Base-by-base conservation (phyloP, 2,888 invertebrate genomes). In the Bugulina stolonifera region DNA sequence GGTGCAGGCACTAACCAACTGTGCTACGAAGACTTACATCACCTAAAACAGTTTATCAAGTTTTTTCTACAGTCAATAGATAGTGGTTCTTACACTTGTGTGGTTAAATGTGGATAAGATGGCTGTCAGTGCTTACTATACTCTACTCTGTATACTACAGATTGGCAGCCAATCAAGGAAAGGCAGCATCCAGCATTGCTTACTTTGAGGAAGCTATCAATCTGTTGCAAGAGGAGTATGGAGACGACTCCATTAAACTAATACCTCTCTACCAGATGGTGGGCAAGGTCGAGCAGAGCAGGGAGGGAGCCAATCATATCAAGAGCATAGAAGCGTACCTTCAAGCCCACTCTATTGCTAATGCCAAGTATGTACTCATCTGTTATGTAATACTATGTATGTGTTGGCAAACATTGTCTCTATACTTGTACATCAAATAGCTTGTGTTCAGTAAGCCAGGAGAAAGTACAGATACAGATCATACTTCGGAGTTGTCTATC, bases 311-410 rank as follows among this genome's bases (percentile, higher is more conserved):
- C 35, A 81, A 83, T 76, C 80, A 81, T 72, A 80, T 81, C 70
- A 80, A 79, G 72, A 80, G 80, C 18, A 80, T 82, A 35, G 79
- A 81, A 27, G 76, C 81, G 72, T 81, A 78, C 73, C 78, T 81
- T n/a, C 81, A 81, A 72, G 83, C 83, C 1, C 82, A 83, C 73
- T 79, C 80, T 23, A 80, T 82, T 35, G 81, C 83, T 23, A 76
- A 78, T 10, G 79, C 80, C n/a, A 78, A 79, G 83, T 83, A 77
- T 78, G 81, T 78, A 32, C 1, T 35, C 2, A 54, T 35, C 14
- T 43, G 32, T 72, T 14, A 43, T 43, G n/a, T n/a, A n/a, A n/a
- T n/a, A n/a, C n/a, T n/a, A n/a, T n/a, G n/a, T n/a, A n/a, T n/a
- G n/a, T n/a, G n/a, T n/a, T n/a, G n/a, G n/a, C n/a, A n/a, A n/a